These are phyloP conservation scores for Agrotis clavis DNA, from an alignment of 2,888 invertebrate species.

Conservation along the genomic window DNA sequence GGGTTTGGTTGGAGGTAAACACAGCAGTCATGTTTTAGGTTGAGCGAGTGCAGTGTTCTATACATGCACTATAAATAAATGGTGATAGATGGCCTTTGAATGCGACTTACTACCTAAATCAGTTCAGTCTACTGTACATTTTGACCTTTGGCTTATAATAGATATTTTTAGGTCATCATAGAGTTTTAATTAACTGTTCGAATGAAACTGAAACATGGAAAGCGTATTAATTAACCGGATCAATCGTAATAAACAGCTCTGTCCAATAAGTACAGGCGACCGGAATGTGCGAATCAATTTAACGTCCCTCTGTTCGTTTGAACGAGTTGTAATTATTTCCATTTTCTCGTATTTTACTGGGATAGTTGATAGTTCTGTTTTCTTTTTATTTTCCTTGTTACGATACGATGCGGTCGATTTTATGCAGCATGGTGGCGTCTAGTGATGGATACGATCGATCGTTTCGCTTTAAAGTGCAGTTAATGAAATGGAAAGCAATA, in stretches of 20 bases:
- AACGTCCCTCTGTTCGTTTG: constrained; percentile 9
- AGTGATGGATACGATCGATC: constrained; percentile 31
- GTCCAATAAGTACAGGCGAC: constrained; percentile 17
- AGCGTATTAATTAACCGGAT: background rate
- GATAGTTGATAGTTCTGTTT: constrained; percentile 23
- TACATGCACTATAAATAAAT: constrained; percentile 6
- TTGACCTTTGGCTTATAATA: no score
- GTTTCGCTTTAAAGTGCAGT: constrained; percentile 33
- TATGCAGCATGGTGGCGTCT: constrained; percentile 16
- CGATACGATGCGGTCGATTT: constrained; percentile 19
- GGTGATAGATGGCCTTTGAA: background rate
- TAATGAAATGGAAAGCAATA: constrained; percentile 28
- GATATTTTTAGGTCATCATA: background rate
- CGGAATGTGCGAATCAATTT: constrained; percentile 22
- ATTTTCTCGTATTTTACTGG: constrained; percentile 33
- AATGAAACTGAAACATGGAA: background rate
- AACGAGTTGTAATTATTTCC: constrained; percentile 19
- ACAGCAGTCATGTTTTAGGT: constrained; percentile 6
- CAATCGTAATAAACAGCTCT: constrained; percentile 12
- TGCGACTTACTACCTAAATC: background rate
- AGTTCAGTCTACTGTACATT: no score
- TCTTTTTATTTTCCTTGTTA: constrained; percentile 28
- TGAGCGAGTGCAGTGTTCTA: constrained; percentile 16
- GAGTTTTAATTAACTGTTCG: background rate
- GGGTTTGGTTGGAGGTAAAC: constrained; percentile 10